Base-by-base conservation (phyloP, 2,888 invertebrate genomes). In the Camptogramma bilineatum region DNA sequence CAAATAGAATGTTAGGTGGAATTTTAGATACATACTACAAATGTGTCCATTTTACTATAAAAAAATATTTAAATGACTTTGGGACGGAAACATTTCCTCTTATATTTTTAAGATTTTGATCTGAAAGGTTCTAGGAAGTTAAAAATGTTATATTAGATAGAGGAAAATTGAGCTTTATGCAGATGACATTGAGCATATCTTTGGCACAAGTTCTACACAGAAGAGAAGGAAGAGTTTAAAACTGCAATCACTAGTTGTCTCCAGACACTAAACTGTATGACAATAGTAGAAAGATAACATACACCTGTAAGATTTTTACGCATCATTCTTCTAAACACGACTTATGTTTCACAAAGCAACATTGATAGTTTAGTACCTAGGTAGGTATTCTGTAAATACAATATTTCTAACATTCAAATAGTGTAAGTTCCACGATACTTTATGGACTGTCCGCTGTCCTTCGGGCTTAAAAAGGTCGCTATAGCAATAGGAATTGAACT, bases 81-180 rank as follows among this genome's bases (percentile, higher is more conserved):
- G 89, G 92, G 92, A 92, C 92, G 92, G 92, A 92, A 87, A 90
- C 86, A 88, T 90, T 90, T 86, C 81, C 83, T 83, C 85, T 77
- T 77, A 72, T 73, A 75, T 64, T 70, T 68, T 68, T 66, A 55
- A 60, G 44, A 68, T 60, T 69, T 69, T 60, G 54, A 66, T 62
- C 48, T 57, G 67, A 67, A 68, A 59, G 61, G 39, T 64, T 60
- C 39, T 50, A 34, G 59, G 51, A 1, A 46, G 44, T 57, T 61
- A 47, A 52, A n/a, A 56, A 62, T 64, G 17, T 54, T 58, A 21
- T 62, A 10, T 60, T 48, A 28, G 56, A 48, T 56, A 56, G 62
- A 62, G 62, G 59, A 69, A 70, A 69, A 65, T 69, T 67, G 67
- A 73, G 68, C 73, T 63, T 50, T 24, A 68, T 66, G 64, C 64